Conservation (phyloP, 2,888 invertebrate genomes). For the Orthosia cruda region DNA sequence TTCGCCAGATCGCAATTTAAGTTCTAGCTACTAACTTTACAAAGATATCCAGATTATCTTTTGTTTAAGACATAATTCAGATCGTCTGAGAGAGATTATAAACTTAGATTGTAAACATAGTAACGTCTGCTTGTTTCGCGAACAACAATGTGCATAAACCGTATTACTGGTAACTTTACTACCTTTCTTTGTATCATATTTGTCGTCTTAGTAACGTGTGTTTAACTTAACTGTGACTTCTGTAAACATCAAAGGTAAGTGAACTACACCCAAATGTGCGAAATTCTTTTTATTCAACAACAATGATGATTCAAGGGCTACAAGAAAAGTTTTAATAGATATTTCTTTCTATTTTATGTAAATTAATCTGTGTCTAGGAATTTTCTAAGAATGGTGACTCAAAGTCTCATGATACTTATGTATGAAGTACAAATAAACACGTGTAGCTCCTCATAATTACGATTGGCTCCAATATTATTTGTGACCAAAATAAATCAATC, state of each 20-base stretch:
- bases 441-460: no score
- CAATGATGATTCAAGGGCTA: background rate
- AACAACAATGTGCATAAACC: conserved; percentile 19
- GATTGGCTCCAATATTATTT: no score
- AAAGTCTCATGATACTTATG: no score
- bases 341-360: no score
- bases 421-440: no score
- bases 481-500: no score
- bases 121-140: background rate
- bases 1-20: background rate
- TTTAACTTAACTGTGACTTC: conserved; percentile 30
- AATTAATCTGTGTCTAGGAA: background rate
- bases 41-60: background rate
- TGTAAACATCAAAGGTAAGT: conserved; percentile 9
- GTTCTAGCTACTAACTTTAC: background rate
- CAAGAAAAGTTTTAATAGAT: background rate
- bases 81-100: background rate
- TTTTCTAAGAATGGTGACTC: background rate
- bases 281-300: background rate
- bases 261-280: background rate
- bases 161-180: conserved; percentile 18
- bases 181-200: conserved; percentile 7
- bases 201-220: conserved; percentile 6
- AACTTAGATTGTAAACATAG: background rate
- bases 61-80: background rate